Percentiles rank a stretch among this genome's conserved stretches.
phyloP scores from a whole-genome alignment of 2,113 vertebrate genomes.

The Plestiodon gilberti region DNA sequence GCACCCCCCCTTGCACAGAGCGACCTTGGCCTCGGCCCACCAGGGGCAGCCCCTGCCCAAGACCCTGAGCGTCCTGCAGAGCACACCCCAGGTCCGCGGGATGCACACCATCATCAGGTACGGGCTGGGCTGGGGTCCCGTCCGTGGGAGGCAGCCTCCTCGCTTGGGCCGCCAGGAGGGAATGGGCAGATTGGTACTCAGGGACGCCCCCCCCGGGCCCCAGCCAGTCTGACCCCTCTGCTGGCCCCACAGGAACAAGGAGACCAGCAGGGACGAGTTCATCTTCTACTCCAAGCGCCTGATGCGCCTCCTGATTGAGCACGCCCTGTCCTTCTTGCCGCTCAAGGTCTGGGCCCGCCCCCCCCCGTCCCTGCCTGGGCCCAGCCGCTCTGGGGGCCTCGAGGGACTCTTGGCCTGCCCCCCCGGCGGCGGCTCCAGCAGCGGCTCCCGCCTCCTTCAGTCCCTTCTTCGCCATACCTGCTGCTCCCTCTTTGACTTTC shows the following conservation, averaged over 20 bases:
- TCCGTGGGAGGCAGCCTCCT: no score
- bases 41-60: conserved; percentile 87
- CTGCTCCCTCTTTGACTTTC: background rate
- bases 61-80: conserved; percentile 87
- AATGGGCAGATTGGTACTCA: no score
- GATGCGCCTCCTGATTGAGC: conserved; percentile 91
- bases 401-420: no score
- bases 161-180: no score
- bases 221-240: background rate
- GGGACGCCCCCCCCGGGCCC: no score
- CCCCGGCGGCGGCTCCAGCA: no score
- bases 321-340: conserved; percentile 89
- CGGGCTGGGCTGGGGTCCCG: background rate
- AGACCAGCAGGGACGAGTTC: conserved; percentile 90
- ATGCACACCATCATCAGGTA: conserved; percentile 96
- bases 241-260: conserved; percentile 83
- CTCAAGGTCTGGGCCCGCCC: conserved; percentile 73
- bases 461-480: no score
- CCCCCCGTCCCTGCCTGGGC: no score
- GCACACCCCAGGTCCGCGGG: conserved; percentile 88
- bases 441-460: no score
- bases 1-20: conserved; percentile 69
- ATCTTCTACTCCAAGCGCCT: conserved; percentile 95
- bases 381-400: no score
- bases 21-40: conserved; percentile 88